Conservation (phyloP, 1,140 invertebrate species). For the Chironomus striatipennis region DNA sequence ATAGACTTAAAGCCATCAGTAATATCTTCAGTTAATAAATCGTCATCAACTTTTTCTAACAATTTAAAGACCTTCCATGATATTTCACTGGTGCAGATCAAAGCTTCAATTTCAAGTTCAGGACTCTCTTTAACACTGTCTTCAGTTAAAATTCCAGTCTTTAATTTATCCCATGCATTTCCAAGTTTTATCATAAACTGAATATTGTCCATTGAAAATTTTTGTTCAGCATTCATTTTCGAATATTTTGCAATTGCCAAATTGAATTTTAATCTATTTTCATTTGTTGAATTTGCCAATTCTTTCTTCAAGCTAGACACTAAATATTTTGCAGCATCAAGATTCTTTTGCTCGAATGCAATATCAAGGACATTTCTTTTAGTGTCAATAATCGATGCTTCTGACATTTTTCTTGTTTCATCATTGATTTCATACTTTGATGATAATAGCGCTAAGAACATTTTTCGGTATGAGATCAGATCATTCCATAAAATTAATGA, state of each 20-base stretch:
- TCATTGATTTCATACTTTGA: neutral
- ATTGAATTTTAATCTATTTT: neutral
- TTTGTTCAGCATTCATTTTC: neutral
- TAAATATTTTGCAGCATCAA: neutral
- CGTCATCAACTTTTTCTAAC: neutral
- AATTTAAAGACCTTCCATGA: neutral
- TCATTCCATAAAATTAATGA: constrained; percentile 22
- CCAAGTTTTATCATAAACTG: neutral
- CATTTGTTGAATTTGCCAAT: neutral
- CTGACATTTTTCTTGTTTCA: neutral
- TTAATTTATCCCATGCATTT: neutral
- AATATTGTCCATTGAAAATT: neutral
- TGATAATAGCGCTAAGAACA: neutral
- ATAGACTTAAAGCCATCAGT: neutral
- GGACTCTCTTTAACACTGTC: neutral
- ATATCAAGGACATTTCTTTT: neutral
- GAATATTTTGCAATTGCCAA: neutral
- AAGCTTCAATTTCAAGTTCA: neutral
- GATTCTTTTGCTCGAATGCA: neutral
- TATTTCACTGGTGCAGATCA: neutral
- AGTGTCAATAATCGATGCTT: neutral
- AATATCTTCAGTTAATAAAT: neutral
- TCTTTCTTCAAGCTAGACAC: neutral
- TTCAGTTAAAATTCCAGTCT: neutral
- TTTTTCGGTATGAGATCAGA: constrained; percentile 25